Conservation (phyloP, 37 sponge, comb jelly and placozoan genomes). For the Axinella damicornis region DNA sequence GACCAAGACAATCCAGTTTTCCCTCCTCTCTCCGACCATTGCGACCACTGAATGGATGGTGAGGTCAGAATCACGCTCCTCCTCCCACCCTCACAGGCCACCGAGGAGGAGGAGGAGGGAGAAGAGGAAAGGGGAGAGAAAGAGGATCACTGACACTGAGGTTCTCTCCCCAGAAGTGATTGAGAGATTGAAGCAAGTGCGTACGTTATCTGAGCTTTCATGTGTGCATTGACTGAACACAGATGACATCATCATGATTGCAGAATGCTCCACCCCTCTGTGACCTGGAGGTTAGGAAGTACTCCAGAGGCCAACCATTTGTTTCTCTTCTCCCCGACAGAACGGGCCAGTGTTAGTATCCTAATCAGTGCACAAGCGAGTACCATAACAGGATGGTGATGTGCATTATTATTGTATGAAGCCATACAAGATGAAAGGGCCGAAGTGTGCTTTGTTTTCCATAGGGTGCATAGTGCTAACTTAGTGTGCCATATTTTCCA, state of each 20-base stretch:
- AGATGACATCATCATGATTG: no score
- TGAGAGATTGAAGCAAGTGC: neutral
- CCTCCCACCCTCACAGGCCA: neutral
- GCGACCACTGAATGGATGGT: conserved; percentile 41
- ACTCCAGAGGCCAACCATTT: conserved; percentile 2
- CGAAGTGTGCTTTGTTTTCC: neutral
- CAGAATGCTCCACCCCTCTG: neutral
- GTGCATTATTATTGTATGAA: neutral
- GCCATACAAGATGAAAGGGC: no score
- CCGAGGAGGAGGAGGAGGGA: neutral
- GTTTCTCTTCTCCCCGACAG: conserved; percentile 31
- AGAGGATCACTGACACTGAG: neutral
- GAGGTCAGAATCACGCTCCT: neutral
- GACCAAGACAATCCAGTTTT: conserved; percentile 59
- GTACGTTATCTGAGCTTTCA: no score
- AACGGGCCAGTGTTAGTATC: conserved; percentile 61
- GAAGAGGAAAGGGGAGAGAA: neutral
- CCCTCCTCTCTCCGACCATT: conserved; percentile 26
- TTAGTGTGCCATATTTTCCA: no score
- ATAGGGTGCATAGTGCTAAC: no score
- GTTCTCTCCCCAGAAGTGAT: neutral
- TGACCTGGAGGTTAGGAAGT: neutral
- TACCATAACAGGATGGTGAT: no score
- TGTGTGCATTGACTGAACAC: no score
- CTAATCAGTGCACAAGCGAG: neutral